These are phyloP conservation scores for Drosophila ezoana DNA, from an alignment of 2,888 invertebrate species.

Conservation along the genomic window DNA sequence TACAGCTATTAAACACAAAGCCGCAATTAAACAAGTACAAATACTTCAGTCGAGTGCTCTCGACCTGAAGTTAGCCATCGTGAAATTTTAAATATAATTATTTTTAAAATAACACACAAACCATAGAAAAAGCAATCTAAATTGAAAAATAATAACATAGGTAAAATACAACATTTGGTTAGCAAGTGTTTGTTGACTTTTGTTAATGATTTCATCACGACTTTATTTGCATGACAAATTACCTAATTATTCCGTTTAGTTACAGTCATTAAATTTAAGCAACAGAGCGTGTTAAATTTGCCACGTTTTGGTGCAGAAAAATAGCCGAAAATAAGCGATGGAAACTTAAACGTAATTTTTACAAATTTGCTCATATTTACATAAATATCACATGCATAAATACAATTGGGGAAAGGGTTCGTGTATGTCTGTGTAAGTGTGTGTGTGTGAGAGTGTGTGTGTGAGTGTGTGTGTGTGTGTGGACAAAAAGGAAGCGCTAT, in stretches of 20 bases:
- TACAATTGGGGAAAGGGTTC: slow-evolving; percentile 6
- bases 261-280: background rate
- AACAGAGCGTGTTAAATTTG: background rate
- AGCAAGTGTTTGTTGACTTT: background rate
- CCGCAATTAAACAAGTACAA: background rate
- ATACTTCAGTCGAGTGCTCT: background rate
- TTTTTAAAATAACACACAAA: too few species aligned
- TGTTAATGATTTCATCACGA: background rate
- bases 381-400: slow-evolving; percentile 22
- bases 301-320: background rate
- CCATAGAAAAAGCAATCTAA: background rate
- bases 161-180: background rate
- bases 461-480: slow-evolving; percentile 1
- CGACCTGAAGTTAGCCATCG: background rate
- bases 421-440: background rate
- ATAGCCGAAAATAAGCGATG: slow-evolving; percentile 8
- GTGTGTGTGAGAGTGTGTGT: background rate
- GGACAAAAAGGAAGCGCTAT: slow-evolving; percentile 31
- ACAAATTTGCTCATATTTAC: slow-evolving; percentile 40
- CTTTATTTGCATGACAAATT: background rate
- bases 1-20: too few species aligned
- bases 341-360: slow-evolving; percentile 16
- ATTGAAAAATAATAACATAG: background rate
- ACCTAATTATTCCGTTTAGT: background rate
- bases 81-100: too few species aligned